Evolutionary conservation across 2,888 invertebrate genomes (phyloP).

Genomic region (Cosmia pyralina): DNA sequence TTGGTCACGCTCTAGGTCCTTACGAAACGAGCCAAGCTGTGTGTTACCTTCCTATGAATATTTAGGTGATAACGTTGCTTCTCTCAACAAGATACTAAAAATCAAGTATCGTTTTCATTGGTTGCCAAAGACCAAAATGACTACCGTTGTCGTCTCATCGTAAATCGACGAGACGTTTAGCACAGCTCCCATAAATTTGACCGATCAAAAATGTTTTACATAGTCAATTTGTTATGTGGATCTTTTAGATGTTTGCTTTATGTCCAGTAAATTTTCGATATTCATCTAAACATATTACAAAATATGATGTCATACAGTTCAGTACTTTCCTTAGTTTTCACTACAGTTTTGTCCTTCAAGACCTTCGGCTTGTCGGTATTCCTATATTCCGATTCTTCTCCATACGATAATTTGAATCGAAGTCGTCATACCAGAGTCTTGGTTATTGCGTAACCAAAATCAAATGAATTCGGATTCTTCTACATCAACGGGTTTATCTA

Average conservation of each 20-base stretch:
- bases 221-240: slow-evolving; percentile 5
- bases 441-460: slow-evolving; percentile 44
- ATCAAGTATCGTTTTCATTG: slow-evolving; percentile 21
- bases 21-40: slow-evolving; percentile 33
- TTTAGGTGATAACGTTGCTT: slow-evolving; percentile 21
- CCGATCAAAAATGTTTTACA: slow-evolving; percentile 19
- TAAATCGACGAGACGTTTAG: slow-evolving; percentile 36
- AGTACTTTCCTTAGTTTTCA: neutral
- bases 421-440: slow-evolving; percentile 7
- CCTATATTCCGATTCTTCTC: neutral
- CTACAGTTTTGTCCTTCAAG: neutral
- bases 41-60: slow-evolving; percentile 17
- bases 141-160: slow-evolving; percentile 23
- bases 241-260: neutral
- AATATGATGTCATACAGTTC: neutral
- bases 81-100: slow-evolving; percentile 14
- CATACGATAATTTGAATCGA: slow-evolving; percentile 4
- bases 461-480: slow-evolving; percentile 30
- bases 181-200: slow-evolving; percentile 29
- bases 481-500: slow-evolving; percentile 28
- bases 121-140: slow-evolving; percentile 25
- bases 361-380: neutral
- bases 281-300: neutral
- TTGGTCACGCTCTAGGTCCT: slow-evolving; percentile 50
- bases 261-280: neutral